phyloP scores from a whole-genome alignment of 2,888 invertebrate species.

The Pachycephus smyrnensis region DNA sequence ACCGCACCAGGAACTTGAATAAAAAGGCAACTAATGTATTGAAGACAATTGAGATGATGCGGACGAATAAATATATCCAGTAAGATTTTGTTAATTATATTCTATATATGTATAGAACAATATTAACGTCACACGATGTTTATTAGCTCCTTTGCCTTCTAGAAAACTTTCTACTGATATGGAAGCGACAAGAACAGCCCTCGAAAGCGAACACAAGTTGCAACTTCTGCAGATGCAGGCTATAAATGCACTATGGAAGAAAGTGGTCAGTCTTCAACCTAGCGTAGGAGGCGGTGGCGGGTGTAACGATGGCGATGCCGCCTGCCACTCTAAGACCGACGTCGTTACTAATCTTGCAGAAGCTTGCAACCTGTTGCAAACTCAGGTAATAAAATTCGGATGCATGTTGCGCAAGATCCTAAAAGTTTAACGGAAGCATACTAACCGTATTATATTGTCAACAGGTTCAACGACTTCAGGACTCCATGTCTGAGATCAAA shows the following conservation, averaged over 20 bases:
- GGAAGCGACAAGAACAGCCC: constrained; percentile 85
- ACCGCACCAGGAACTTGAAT: constrained; percentile 80
- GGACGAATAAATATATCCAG: constrained; percentile 88
- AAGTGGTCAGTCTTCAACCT: constrained; percentile 79
- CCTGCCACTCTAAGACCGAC: constrained; percentile 69
- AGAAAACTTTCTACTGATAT: constrained; percentile 87
- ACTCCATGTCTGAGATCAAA: constrained; percentile 82
- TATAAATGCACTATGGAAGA: constrained; percentile 90
- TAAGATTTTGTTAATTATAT: constrained; percentile 65
- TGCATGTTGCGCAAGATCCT: not conserved
- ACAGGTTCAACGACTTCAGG: constrained; percentile 83
- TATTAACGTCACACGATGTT: constrained; percentile 7
- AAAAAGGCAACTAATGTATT: constrained; percentile 74
- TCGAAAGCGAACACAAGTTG: constrained; percentile 87
- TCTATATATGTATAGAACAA: not conserved
- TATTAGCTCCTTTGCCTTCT: constrained; percentile 23
- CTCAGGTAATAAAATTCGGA: constrained; percentile 71
- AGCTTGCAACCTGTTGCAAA: constrained; percentile 80
- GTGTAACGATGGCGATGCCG: constrained; percentile 49
- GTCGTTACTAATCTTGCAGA: constrained; percentile 80
- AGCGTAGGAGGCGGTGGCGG: constrained; percentile 49
- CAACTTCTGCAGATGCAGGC: constrained; percentile 92
- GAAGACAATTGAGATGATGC: constrained; percentile 79
- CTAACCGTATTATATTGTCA: not conserved
- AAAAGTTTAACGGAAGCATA: not conserved